Evolutionary conservation across 1,140 invertebrate genomes (phyloP), one percentile per base, ranked within the genome.

Genomic region (Ladona fulva): DNA sequence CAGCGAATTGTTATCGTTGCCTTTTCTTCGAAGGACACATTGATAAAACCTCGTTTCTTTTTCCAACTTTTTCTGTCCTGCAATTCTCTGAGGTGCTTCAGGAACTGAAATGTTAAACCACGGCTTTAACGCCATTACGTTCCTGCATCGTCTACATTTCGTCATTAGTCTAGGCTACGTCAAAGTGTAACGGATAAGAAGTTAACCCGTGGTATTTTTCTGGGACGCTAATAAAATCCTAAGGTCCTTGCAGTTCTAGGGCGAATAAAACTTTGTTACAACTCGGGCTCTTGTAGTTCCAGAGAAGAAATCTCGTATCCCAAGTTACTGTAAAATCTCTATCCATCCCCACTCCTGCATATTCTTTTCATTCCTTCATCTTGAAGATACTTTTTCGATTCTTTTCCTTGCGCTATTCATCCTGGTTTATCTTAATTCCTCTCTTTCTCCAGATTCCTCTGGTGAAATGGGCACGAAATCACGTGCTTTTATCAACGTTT

Each of bases 211-310:
- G 52, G 3, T 66, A 66, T 66, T 66, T 66, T 66, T 66, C 52
- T 66, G 52, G 52, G 52, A 66, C 52, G 14, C 52, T 66, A 66
- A 66, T 66, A 66, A 66, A 66, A 66, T 66, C 12, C 52, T 66
- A 66, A 66, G 14, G 52, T 12, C 12, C 52, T 66, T 16, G 52
- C 52, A 66, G n/a, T 66, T 22, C 12, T 12, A 66, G n/a, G 10
- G 52, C 52, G n/a, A 66, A 66, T 66, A 66, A 66, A 66, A 66
- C 52, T 66, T 66, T 66, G 52, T 66, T 66, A 66, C 52, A 66
- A 66, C 52, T 16, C 16, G n/a, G 52, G 12, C 52, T 66, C 52
- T 66, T 66, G 52, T 66, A 66, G 52, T 22, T 66, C 14, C 52
- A 3, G 3, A 12, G n/a, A 66, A 66, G 52, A 22, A 6, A 37